Conservation (phyloP, 2,888 invertebrate species). For the Protophormia terraenovae region DNA sequence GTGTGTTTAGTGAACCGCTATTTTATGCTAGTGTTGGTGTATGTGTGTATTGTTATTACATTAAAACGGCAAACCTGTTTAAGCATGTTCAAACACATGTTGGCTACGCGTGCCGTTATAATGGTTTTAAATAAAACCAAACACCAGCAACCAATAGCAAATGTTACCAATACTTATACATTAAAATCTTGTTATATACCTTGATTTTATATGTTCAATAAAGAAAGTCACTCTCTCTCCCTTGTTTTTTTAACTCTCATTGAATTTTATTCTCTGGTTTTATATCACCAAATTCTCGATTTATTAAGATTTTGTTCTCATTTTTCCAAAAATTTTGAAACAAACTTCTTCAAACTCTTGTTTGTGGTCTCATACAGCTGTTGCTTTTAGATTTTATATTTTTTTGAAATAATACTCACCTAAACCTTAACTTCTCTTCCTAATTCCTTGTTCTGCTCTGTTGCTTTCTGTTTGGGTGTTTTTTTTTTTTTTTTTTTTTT, state of each 20-base stretch:
- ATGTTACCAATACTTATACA: slow-evolving; percentile 50
- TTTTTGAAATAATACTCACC: background rate
- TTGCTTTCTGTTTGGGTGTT: slow-evolving; percentile 11
- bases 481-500: background rate
- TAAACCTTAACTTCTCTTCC: slow-evolving; percentile 17
- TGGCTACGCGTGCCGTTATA: slow-evolving; percentile 67
- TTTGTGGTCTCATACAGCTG: slow-evolving; percentile 37
- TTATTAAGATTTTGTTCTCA: background rate
- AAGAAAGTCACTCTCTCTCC: background rate
- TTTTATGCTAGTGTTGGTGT: slow-evolving; percentile 39
- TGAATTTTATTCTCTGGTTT: background rate
- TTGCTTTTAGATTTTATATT: slow-evolving; percentile 1
- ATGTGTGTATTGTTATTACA: slow-evolving; percentile 23
- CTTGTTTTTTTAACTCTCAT: background rate
- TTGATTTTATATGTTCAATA: background rate
- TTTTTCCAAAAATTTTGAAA: background rate
- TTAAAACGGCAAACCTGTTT: slow-evolving; percentile 66
- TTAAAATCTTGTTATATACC: slow-evolving; percentile 21
- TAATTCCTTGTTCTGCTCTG: slow-evolving; percentile 52
- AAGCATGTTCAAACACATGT: slow-evolving; percentile 60
- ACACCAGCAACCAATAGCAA: slow-evolving; percentile 57
- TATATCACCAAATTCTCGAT: background rate
- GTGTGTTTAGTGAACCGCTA: slow-evolving; percentile 65
- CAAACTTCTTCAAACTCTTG: background rate
- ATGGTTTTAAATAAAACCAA: slow-evolving; percentile 45